Conservation (phyloP, 2,888 invertebrate genomes). For the Crossocerus cetratus region DNA sequence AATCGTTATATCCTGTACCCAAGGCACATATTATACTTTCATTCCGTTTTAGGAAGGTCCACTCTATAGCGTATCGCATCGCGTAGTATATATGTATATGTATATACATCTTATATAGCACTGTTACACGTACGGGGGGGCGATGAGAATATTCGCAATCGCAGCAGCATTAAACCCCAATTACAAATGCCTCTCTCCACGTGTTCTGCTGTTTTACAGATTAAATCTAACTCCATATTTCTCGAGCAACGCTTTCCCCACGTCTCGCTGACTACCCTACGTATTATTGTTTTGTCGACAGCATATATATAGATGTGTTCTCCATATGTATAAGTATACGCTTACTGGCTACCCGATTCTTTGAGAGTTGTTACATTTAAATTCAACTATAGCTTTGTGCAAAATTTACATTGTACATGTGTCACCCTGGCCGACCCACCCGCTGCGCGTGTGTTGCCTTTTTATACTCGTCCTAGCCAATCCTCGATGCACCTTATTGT, state of each 20-base stretch:
- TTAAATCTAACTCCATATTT: conserved; percentile 10
- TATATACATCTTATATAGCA: conserved; percentile 60
- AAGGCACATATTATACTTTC: conserved; percentile 77
- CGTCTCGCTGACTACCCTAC: conserved; percentile 62
- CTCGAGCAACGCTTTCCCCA: conserved; percentile 34
- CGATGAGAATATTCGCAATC: conserved; percentile 47
- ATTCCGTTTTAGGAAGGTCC: conserved; percentile 70
- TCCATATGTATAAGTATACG: conserved; percentile 31
- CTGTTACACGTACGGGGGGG: conserved; percentile 48
- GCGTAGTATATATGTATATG: too few relatives aligned
- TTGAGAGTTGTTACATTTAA: conserved; percentile 59
- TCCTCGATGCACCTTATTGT: neutral
- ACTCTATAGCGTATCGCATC: conserved; percentile 46
- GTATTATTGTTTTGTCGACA: conserved; percentile 76
- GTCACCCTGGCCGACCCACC: conserved; percentile 29
- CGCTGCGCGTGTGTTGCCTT: neutral
- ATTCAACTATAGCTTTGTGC: conserved; percentile 72
- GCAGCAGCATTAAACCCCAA: conserved; percentile 40
- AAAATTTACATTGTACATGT: conserved; percentile 73
- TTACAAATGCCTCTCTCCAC: conserved; percentile 25
- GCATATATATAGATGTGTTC: conserved; percentile 70
- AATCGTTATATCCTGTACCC: conserved; percentile 70
- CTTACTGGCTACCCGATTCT: conserved; percentile 47
- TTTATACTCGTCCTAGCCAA: neutral
- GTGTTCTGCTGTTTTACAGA: conserved; percentile 50